Percentiles rank a stretch among this genome's conserved stretches.
Conservation (phyloP, 2,797 vertebrate genomes). For the Acomys russatus region DNA sequence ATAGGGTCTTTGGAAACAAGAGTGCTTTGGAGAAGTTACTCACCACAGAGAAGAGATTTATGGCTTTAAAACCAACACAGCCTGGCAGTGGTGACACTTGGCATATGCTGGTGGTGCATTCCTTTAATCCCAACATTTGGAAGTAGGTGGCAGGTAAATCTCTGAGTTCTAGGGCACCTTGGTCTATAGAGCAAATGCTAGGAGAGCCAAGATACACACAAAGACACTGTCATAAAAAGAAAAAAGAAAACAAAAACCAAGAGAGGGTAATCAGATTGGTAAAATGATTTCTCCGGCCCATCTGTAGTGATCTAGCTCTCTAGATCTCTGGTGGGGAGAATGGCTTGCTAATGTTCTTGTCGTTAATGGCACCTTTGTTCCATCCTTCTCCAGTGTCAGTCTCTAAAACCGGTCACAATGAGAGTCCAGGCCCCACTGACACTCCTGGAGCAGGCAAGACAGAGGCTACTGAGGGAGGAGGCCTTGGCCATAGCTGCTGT, state of each 20-base stretch:
- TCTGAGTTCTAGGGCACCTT: not conserved
- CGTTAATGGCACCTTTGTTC: too few relatives aligned
- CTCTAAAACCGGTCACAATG: not conserved
- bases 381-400: not conserved
- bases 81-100: not conserved
- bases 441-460: not conserved
- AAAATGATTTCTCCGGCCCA: not conserved
- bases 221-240: not conserved
- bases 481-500: rapidly evolving
- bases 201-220: not conserved
- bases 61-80: not conserved
- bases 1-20: not conserved
- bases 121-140: not conserved
- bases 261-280: not conserved
- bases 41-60: not conserved
- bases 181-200: not conserved
- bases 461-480: not conserved
- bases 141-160: not conserved
- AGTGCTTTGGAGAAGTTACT: not conserved
- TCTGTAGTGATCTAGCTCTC: not conserved
- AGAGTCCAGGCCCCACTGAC: not conserved
- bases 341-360: not conserved
- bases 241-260: not conserved
- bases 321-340: not conserved
- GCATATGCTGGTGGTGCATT: not conserved